Base-by-base conservation (phyloP, 53 echinoderm and acorn worm species). In the Astropecten irregularis region DNA sequence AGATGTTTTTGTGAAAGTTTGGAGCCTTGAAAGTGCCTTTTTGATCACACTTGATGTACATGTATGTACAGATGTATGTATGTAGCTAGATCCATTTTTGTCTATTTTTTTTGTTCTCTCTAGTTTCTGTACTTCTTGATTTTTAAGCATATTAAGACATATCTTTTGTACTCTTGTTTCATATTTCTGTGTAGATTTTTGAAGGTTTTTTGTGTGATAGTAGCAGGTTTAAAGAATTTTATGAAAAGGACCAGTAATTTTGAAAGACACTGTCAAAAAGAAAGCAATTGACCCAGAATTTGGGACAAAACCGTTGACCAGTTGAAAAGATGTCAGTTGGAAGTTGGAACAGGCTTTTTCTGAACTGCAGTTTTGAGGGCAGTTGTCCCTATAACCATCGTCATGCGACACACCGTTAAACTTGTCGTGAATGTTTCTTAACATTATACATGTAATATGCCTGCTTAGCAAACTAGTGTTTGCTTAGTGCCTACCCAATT, bases 1-100 rank as follows among this genome's bases (percentile, higher is more conserved):
- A 36, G 30, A 18, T 16, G 18, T 9, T 39, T 56, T 25, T 39
- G 46, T 44, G 42, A 42, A 57, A 55, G 52, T 20, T 40, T 27
- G 39, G 37, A 64, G 58, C 74, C 53, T 53, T 74, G 74, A 38
- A 57, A 74, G 74, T 74, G 74, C 74, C 74, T 74, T 74, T 55
- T 74, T 74, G 42, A 42, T 8, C 11, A 6, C 42, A 42, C 42
- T n/a, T n/a, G 31, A 18, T 58, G 31, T 29, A 58, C 19, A 50
- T 71, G 6, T 34, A 70, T 73, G 58, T 74, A 74, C 56, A 74
- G 38, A 53, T 74, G 31, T 55, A 38, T 22, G 22, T 55, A 20
- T 55, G 74, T 74, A 52, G 40, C 39, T 74, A 74, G 74, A 74
- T 50, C 19, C 31, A 23, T 74, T 74, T 27, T 73, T 49, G 42